Conservation (phyloP, 2,888 invertebrate species). For the Sycophila texana region DNA sequence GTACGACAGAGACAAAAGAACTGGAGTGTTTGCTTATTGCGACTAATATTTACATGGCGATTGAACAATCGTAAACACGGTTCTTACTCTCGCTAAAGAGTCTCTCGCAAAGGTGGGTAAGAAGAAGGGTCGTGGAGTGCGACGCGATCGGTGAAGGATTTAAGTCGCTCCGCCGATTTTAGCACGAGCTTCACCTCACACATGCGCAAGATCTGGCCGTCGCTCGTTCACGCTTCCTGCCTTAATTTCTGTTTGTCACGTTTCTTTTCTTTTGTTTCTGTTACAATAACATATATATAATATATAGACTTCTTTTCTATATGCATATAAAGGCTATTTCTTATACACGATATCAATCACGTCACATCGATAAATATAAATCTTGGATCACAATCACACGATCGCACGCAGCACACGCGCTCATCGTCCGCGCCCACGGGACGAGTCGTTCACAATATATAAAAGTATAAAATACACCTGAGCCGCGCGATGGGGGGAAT, state of each 20-base stretch:
- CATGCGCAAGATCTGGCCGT: no score
- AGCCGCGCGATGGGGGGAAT: slow-evolving; percentile 44
- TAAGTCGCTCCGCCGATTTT: slow-evolving; percentile 41
- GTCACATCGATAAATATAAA: slow-evolving; percentile 69
- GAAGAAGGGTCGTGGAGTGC: neutral
- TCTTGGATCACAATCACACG: slow-evolving; percentile 66
- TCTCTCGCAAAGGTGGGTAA: slow-evolving; percentile 33
- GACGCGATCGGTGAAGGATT: neutral
- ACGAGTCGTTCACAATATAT: slow-evolving; percentile 62
- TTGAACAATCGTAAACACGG: slow-evolving; percentile 16
- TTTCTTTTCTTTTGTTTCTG: neutral
- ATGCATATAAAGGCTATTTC: slow-evolving; percentile 59
- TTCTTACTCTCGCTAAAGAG: slow-evolving; percentile 21
- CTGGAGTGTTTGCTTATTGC: neutral
- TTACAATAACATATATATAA: slow-evolving; percentile 53
- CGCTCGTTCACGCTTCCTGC: slow-evolving; percentile 35
- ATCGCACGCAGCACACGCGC: slow-evolving; percentile 46
- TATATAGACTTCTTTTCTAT: slow-evolving; percentile 51
- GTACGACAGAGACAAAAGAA: neutral
- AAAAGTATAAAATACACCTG: slow-evolving; percentile 74
- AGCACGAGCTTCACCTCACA: slow-evolving; percentile 43
- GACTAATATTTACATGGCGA: slow-evolving; percentile 54
- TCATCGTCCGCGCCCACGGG: neutral
- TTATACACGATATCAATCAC: slow-evolving; percentile 64
- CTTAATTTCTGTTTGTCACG: neutral